Percentiles rank a stretch among this genome's conserved stretches.
phyloP scores from a whole-genome alignment of 2,113 vertebrate genomes.

The Ageneiosus marmoratus region DNA sequence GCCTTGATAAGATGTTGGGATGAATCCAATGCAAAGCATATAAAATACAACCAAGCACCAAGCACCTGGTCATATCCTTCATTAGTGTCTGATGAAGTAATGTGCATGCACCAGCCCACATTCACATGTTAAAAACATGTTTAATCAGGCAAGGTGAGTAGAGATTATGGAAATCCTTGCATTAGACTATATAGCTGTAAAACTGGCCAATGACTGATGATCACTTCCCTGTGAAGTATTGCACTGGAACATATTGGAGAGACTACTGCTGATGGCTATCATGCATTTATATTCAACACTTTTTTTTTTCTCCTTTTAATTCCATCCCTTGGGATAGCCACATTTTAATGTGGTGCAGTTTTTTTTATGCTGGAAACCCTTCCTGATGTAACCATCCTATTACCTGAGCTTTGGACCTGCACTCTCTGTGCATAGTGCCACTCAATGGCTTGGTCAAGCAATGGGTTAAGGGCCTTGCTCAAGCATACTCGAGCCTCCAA shows the following conservation, averaged over 20 bases:
- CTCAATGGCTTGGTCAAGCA: too few species aligned
- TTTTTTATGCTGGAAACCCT: too few species aligned
- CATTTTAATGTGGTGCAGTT: too few species aligned
- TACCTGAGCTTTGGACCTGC: too few species aligned
- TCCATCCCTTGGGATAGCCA: too few species aligned
- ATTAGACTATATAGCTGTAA: background rate
- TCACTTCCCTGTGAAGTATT: background rate
- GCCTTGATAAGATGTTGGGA: conserved; percentile 56
- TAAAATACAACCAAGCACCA: conserved; percentile 9
- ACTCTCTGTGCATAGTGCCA: too few species aligned
- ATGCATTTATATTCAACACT: background rate
- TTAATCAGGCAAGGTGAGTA: background rate
- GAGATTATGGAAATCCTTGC: background rate
- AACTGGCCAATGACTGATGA: background rate
- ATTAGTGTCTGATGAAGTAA: conserved; percentile 40
- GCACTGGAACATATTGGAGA: background rate
- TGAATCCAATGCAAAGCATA: conserved; percentile 52
- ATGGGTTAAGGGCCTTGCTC: too few species aligned
- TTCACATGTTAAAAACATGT: background rate
- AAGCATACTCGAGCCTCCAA: too few species aligned
- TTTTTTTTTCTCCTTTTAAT: too few species aligned
- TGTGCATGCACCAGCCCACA: background rate
- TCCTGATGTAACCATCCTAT: too few species aligned
- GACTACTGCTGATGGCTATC: background rate
- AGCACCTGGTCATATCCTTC: conserved; percentile 48